Evolutionary conservation across 1,140 invertebrate genomes (phyloP).

Genomic region (Dreissena polymorpha): DNA sequence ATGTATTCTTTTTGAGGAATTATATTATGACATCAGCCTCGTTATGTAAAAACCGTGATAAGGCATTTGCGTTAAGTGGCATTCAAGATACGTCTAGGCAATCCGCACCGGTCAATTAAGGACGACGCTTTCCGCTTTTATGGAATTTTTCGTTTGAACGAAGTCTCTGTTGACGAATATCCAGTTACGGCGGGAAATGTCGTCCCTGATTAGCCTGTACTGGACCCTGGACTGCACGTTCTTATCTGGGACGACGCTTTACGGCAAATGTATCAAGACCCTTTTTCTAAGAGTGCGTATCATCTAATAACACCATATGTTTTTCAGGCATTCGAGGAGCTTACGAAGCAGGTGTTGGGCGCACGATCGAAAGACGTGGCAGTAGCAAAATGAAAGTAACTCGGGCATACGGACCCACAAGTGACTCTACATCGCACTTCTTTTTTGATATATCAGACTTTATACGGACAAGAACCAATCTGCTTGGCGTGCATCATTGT

Average conservation of each 20-base stretch:
- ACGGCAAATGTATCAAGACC: not conserved
- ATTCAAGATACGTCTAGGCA: too few species aligned
- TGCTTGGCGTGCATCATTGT: too few species aligned
- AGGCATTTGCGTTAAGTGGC: too few species aligned
- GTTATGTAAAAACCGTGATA: too few species aligned
- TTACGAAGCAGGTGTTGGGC: conserved; percentile 48
- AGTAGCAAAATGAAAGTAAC: not conserved
- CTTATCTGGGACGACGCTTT: not conserved
- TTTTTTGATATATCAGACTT: too few species aligned
- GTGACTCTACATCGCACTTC: too few species aligned
- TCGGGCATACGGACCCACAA: too few species aligned
- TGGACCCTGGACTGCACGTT: not conserved
- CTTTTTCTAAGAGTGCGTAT: not conserved
- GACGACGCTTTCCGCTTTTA: too few species aligned
- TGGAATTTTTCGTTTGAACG: not conserved
- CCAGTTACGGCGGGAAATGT: not conserved
- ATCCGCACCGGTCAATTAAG: too few species aligned
- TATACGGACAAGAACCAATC: too few species aligned
- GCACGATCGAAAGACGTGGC: conserved; percentile 33
- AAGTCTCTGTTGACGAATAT: not conserved
- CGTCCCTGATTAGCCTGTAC: not conserved
- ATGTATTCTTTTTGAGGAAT: too few species aligned
- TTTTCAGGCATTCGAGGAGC: conserved; percentile 55
- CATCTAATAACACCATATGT: not conserved
- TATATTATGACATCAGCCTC: too few species aligned